Evolutionary conservation across 2,113 vertebrate genomes (phyloP).

Genomic region (Toxotes chatareus): DNA sequence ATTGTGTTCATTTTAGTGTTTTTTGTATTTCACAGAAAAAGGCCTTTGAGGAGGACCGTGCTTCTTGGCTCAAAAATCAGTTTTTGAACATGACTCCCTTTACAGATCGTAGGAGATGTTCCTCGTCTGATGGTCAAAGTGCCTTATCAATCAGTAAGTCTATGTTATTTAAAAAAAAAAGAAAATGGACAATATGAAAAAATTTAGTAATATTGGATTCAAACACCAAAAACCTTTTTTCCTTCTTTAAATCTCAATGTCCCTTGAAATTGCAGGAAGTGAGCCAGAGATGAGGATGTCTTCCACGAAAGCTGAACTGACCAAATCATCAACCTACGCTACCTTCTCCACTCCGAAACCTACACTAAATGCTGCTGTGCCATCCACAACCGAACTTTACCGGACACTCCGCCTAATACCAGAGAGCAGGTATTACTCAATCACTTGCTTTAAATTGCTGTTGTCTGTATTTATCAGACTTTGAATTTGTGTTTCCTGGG

Average conservation of each 20-base stretch:
- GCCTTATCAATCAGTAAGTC: conserved; percentile 91
- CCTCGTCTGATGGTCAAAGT: conserved; percentile 87
- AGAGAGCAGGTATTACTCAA: conserved; percentile 84
- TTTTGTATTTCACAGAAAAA: conserved; percentile 85
- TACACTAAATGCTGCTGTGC: conserved; percentile 69
- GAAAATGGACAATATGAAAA: background rate
- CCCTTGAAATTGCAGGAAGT: conserved; percentile 67
- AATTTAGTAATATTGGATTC: too few relatives aligned
- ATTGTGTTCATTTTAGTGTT: background rate
- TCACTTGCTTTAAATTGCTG: background rate
- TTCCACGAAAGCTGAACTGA: conserved; percentile 60
- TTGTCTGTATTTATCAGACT: background rate
- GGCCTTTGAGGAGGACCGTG: conserved; percentile 93
- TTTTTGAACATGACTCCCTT: conserved; percentile 95
- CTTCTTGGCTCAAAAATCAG: conserved; percentile 94
- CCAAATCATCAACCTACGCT: conserved; percentile 60
- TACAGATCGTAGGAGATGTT: conserved; percentile 87
- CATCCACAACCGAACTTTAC: conserved; percentile 85
- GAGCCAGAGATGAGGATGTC: conserved; percentile 78
- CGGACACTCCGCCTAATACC: conserved; percentile 81
- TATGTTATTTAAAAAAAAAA: background rate
- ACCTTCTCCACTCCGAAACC: conserved; percentile 80
- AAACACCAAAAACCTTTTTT: too few relatives aligned
- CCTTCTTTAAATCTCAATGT: background rate
- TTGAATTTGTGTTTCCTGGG: background rate